These are phyloP conservation scores for Cromileptes altivelis DNA, from an alignment of 2,113 vertebrate genomes.

Conservation along the genomic window DNA sequence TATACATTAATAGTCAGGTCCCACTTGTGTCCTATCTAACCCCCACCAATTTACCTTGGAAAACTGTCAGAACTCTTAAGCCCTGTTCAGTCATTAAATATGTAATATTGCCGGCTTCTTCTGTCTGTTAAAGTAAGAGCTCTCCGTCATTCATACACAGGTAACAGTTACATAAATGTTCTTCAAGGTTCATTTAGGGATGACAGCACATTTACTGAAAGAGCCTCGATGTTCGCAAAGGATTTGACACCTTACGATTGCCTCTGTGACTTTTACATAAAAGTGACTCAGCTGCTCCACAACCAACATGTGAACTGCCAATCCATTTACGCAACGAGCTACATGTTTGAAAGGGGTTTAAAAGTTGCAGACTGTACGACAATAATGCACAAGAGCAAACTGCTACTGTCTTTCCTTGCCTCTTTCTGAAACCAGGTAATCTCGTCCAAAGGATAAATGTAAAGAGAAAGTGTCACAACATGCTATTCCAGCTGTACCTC, in stretches of 20 bases:
- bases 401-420: not conserved
- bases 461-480: not conserved
- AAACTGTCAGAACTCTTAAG: no score
- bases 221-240: not conserved
- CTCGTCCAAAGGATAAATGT: not conserved
- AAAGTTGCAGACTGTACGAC: not conserved
- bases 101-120: no score
- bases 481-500: constrained; percentile 2
- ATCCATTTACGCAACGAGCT: not conserved
- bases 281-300: not conserved
- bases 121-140: no score
- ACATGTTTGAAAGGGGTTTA: not conserved
- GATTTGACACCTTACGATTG: not conserved
- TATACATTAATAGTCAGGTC: no score
- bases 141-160: no score
- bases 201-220: no score
- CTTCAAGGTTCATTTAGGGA: no score
- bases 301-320: not conserved
- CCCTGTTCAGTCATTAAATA: no score
- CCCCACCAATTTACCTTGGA: no score
- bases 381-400: not conserved
- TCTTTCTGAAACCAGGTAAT: not conserved
- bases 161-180: no score
- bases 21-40: no score
- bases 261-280: not conserved